Conservation (phyloP, 2,113 vertebrate species). For the Azemiops feae region DNA sequence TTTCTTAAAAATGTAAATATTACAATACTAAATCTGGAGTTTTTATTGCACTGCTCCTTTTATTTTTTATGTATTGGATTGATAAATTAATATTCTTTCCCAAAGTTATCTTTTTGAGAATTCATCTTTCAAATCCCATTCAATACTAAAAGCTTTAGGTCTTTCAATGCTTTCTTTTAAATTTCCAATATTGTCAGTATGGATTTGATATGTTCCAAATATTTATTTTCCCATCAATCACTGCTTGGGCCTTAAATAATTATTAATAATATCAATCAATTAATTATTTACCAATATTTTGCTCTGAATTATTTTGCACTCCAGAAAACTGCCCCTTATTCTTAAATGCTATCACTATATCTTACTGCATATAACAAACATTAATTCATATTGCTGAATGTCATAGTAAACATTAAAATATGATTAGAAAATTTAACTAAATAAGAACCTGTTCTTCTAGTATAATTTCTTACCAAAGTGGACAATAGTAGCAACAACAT, state of each 20-base stretch:
- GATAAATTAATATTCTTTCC: neutral
- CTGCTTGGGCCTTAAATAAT: neutral
- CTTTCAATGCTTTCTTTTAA: neutral
- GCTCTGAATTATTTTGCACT: neutral
- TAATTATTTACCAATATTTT: neutral
- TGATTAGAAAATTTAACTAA: neutral
- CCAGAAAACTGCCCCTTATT: neutral
- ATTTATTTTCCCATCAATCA: neutral
- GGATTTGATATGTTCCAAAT: neutral
- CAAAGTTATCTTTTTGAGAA: neutral
- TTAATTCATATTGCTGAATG: neutral
- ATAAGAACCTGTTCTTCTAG: neutral
- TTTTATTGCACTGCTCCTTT: neutral
- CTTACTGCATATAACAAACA: neutral
- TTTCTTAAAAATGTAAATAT: neutral
- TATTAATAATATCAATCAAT: neutral
- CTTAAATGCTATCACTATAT: neutral
- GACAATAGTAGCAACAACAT: neutral
- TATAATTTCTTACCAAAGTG: neutral
- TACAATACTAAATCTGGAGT: neutral
- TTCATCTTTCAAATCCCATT: neutral
- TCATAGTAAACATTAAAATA: neutral
- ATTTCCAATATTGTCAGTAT: neutral
- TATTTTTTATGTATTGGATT: neutral
- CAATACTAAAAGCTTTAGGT: neutral